phyloP scores from a whole-genome alignment of 2,113 vertebrate species.

The Anguilla japonica region DNA sequence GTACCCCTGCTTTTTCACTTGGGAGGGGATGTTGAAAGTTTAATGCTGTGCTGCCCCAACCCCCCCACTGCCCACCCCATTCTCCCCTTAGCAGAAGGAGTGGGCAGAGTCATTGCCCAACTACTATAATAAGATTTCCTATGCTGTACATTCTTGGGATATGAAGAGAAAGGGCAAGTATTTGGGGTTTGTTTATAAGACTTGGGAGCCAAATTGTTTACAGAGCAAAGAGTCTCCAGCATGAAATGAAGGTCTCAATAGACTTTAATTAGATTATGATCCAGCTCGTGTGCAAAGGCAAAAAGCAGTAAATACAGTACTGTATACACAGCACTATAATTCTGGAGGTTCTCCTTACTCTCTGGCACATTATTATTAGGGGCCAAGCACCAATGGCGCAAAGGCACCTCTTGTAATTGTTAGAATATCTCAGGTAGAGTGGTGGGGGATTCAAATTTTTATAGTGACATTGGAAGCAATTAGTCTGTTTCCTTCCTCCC shows the following conservation, averaged over 20 bases:
- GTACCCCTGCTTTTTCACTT: not conserved
- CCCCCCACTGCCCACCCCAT: not conserved
- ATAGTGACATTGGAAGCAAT: not conserved
- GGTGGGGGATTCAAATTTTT: not conserved
- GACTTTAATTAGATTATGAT: not conserved
- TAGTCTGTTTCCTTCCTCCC: no score
- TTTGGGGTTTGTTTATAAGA: slow-evolving; percentile 9
- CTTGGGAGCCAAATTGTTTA: slow-evolving; percentile 7
- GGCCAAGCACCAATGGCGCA: no score
- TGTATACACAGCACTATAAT: not conserved
- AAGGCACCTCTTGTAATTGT: no score
- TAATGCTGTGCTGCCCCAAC: not conserved
- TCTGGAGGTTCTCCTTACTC: not conserved
- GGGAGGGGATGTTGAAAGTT: not conserved
- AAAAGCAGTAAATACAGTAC: not conserved
- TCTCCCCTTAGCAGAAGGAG: not conserved
- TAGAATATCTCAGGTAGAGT: no score
- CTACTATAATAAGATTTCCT: not conserved
- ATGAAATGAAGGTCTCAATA: not conserved
- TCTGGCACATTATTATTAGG: no score
- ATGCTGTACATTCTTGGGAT: not conserved
- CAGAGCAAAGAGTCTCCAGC: not conserved
- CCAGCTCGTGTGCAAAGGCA: not conserved
- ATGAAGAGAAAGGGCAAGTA: slow-evolving; percentile 17
- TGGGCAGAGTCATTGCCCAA: not conserved